Evolutionary conservation across 1,140 invertebrate genomes (phyloP).

Genomic region (Calliopsis andreniformis): DNA sequence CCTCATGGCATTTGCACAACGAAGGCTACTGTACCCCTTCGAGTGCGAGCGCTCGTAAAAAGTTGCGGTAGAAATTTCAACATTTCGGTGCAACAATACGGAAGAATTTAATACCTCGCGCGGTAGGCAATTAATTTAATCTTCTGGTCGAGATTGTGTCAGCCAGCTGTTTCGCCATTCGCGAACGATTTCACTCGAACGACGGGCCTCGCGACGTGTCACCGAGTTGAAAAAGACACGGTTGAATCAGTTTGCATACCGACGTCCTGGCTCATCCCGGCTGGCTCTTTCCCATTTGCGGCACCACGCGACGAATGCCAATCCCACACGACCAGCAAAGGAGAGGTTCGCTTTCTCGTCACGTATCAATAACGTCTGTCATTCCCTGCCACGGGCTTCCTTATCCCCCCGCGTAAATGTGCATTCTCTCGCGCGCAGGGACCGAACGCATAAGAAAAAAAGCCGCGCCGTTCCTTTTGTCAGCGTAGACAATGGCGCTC

Average conservation of each 20-base stretch:
- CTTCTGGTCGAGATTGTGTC: no score
- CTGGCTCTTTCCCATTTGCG: slow-evolving; percentile 46
- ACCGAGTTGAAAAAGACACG: slow-evolving; percentile 30
- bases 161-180: background rate
- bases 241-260: slow-evolving; percentile 63
- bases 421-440: background rate
- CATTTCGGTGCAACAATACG: no score
- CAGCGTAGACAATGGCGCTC: slow-evolving; percentile 4
- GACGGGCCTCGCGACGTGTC: background rate
- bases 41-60: no score
- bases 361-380: slow-evolving; percentile 63
- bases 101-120: no score
- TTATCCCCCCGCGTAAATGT: slow-evolving; percentile 1
- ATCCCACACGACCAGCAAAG: slow-evolving; percentile 47
- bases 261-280: slow-evolving; percentile 58
- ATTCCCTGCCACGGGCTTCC: slow-evolving; percentile 43
- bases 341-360: slow-evolving; percentile 55
- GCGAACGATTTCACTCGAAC: background rate
- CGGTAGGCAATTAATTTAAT: no score
- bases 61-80: no score
- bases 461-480: slow-evolving; percentile 1
- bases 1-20: background rate
- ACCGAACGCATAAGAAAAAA: background rate
- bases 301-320: slow-evolving; percentile 58
- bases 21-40: background rate